Evolutionary conservation across 2,797 vertebrate genomes (phyloP), one percentile per base, ranked within the genome.

Genomic region (Varecia variegata): DNA sequence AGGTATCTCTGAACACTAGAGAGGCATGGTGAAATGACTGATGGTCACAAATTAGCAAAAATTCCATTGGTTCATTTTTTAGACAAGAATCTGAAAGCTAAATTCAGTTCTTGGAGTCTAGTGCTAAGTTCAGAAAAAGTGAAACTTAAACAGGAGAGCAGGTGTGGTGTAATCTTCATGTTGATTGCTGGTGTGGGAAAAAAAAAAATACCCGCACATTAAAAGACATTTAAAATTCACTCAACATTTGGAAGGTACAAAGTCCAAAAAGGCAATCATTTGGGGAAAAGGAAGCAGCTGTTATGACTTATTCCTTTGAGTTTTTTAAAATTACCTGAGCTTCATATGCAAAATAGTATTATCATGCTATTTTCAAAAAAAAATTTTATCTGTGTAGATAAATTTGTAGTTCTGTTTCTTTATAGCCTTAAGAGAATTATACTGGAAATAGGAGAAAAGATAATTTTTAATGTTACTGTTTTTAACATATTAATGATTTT

Each of bases 1-100:
- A 98, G 97, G 95, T 97, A 92, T 98, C 98, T 98, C 96, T 88
- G 88, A 98, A 89, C 97, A 95, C 96, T 97, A 60, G 95, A 97
- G 97, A 97, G 97, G 65, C 95, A 96, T 94, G 83, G 93, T 95
- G 98, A 98, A 98, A 97, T 98, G 97, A 98, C 96, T 98, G 83
- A 96, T 98, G 97, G 94, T 88, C 97, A 85, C 96, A 97, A 96
- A 97, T 98, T 97, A 97, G 91, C 85, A 96, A 94, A 92, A 90
- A 84, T 95, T 96, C 97, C 95, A 96, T 97, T 15, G 47, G 85
- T 56, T 95, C 12, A 85, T 82, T 92, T 94, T 97, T 74, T 85
- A 62, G 71, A 89, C 0, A 27, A n/a, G 93, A 62, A 90, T 54
- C 97, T 87, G 58, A 96, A 96, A 97, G 56, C 83, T 97, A 95